Percentiles rank a stretch among this genome's conserved stretches.
Evolutionary conservation across 92 coral and sea anemone genomes (phyloP).

Genomic region (Plumapathes pennacea): DNA sequence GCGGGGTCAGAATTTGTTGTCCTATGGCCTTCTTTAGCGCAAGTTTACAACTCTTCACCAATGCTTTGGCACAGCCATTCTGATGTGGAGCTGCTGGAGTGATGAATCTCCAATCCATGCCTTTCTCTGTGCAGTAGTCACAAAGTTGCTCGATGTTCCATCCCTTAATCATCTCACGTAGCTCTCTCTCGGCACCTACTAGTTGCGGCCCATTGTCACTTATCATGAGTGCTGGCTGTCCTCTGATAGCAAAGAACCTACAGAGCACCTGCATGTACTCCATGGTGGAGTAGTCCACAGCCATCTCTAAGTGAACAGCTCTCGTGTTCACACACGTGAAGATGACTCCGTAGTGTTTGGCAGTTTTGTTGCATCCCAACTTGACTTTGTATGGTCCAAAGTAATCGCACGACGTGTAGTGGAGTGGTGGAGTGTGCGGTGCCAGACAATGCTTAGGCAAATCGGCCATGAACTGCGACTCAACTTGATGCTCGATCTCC

Average conservation of each 20-base stretch:
- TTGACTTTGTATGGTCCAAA: conserved; percentile 40
- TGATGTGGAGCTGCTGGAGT: conserved; percentile 57
- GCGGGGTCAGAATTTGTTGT: conserved; percentile 19
- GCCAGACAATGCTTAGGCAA: conserved; percentile 18
- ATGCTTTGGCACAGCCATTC: conserved; percentile 43
- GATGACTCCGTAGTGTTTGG: conserved; percentile 35
- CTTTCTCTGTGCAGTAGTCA: conserved; percentile 32
- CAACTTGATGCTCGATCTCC: conserved; percentile 7
- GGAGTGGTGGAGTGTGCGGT: conserved; percentile 39
- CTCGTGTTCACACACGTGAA: conserved; percentile 47
- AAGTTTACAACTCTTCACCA: conserved; percentile 31
- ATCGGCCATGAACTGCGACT: conserved; percentile 24
- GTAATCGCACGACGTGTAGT: conserved; percentile 45
- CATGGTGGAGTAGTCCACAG: conserved; percentile 38
- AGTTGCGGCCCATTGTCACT: conserved; percentile 55
- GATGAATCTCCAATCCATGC: conserved; percentile 41
- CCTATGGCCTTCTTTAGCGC: conserved; percentile 49
- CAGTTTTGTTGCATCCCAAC: conserved; percentile 30
- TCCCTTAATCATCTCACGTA: conserved; percentile 16
- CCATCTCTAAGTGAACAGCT: conserved; percentile 57
- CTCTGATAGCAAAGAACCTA: conserved; percentile 42
- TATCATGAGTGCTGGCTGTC: conserved; percentile 32
- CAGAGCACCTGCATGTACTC: conserved; percentile 52
- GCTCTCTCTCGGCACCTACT: conserved; percentile 51
- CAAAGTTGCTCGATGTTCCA: conserved; percentile 12